Evolutionary conservation across 2,797 vertebrate genomes (phyloP).

Genomic region (Nyctalus aviator): DNA sequence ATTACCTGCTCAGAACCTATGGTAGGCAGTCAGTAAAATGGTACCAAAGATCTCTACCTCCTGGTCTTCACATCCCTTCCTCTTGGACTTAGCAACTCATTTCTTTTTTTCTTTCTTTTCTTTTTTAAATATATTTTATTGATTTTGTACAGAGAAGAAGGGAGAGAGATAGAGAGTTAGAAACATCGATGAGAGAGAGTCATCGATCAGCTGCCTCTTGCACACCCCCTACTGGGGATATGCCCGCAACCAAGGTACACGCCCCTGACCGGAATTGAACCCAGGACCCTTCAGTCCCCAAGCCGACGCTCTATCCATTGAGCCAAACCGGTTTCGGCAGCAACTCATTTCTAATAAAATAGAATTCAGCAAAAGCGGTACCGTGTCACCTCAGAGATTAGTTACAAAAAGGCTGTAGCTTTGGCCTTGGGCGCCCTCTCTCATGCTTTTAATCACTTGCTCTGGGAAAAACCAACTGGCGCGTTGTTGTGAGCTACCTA

Average conservation of each 20-base stretch:
- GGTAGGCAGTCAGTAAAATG: background rate
- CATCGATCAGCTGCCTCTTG: no score
- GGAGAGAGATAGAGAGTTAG: no score
- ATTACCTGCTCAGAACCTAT: background rate
- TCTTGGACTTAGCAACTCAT: background rate
- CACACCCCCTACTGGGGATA: no score
- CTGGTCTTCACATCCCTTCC: background rate
- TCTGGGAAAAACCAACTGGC: background rate
- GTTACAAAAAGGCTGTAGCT: conserved; percentile 10
- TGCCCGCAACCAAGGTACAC: no score
- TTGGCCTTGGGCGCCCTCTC: background rate
- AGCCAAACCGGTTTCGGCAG: no score
- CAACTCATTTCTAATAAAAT: background rate
- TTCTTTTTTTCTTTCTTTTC: no score
- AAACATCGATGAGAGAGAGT: no score
- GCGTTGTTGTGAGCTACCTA: background rate
- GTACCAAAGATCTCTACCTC: background rate
- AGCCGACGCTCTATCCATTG: no score
- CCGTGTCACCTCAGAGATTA: background rate
- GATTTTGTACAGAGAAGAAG: no score
- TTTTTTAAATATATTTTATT: no score
- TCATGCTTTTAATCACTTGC: background rate
- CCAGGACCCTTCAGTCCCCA: no score
- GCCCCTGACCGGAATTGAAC: no score
- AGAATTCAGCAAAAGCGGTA: background rate